Evolutionary conservation across 2,113 vertebrate genomes (phyloP), one percentile per base, ranked within the genome.

Genomic region (Pipa parva): DNA sequence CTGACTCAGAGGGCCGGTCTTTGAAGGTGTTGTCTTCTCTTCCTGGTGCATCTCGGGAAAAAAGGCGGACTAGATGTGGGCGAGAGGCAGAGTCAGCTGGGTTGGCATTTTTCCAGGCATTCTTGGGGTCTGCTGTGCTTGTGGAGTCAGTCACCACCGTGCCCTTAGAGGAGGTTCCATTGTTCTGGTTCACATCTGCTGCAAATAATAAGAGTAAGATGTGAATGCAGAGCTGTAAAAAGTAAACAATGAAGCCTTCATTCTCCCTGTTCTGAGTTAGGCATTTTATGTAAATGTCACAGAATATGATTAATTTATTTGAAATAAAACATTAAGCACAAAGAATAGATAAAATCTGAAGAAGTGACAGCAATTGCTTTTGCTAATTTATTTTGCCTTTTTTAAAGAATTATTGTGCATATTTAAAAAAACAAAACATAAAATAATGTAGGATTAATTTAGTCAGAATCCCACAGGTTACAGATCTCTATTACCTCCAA

Each of bases 11-110:
- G 80, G 97, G 92, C 85, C 97, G 92, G 73, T 97, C 95, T 97
- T 97, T 99, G 97, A 99, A 99, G 95, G 97, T 99, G 94, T 99
- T 99, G 92, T 99, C 97, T 83, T 97, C 93, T 70, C 97, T 89
- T 37, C 94, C 95, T 71, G 97, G 97, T 76, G 97, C 97, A 92
- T 99, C 97, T 90, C 97, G 95, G 90, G 97, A 99, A 88, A 99
- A 99, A 86, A 99, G 97, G 95, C 97, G 97, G 93, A 84, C 84
- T 92, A 98, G 89, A 86, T 98, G 95, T 89, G 95, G 95, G 93
- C 97, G 97, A 84, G 86, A 78, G 63, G 82, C 79, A 20, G 87
- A 83, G 89, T 97, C 92, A 87, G 89, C 92, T 92, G 92, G 86
- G 87, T 74, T 92, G 95, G 93, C 86, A 1, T 74, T 59, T 0